These are phyloP conservation scores for Pica pica DNA, from an alignment of 2,113 vertebrate genomes.

Conservation along the genomic window DNA sequence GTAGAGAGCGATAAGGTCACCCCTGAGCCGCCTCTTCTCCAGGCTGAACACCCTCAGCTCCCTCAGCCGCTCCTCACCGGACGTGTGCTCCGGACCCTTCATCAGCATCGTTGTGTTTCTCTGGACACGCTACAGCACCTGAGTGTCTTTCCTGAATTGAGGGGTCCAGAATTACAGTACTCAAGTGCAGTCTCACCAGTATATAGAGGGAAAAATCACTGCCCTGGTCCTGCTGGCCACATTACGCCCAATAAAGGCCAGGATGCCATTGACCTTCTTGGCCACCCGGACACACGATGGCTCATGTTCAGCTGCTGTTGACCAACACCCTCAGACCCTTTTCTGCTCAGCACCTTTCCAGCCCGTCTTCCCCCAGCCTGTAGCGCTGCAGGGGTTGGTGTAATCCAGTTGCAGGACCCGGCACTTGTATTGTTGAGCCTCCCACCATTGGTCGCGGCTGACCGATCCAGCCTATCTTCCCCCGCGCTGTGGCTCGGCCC, in stretches of 20 bases:
- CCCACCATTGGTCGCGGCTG: neutral
- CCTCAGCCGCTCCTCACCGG: neutral
- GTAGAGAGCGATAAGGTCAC: fast-evolving
- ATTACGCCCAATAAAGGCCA: neutral
- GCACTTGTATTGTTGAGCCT: neutral
- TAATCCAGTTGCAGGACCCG: neutral
- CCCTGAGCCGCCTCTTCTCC: too few species aligned
- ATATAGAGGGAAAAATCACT: neutral
- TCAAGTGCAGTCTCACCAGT: neutral
- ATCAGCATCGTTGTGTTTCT: fast-evolving
- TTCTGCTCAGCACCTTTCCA: neutral
- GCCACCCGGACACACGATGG: neutral
- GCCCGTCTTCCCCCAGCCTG: neutral
- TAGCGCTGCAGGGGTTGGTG: neutral
- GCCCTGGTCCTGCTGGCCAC: neutral
- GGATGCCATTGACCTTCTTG: neutral
- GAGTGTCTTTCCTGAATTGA: neutral
- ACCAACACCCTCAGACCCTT: neutral
- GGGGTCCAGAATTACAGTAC: neutral
- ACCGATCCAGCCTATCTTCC: neutral
- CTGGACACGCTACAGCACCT: neutral
- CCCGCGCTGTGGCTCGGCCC: too few species aligned
- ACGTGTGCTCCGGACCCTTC: neutral
- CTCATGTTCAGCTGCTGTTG: neutral
- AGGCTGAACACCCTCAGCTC: neutral